These are phyloP conservation scores for Zaprionus africanus DNA, from an alignment of 1,140 invertebrate species.

Conservation along the genomic window DNA sequence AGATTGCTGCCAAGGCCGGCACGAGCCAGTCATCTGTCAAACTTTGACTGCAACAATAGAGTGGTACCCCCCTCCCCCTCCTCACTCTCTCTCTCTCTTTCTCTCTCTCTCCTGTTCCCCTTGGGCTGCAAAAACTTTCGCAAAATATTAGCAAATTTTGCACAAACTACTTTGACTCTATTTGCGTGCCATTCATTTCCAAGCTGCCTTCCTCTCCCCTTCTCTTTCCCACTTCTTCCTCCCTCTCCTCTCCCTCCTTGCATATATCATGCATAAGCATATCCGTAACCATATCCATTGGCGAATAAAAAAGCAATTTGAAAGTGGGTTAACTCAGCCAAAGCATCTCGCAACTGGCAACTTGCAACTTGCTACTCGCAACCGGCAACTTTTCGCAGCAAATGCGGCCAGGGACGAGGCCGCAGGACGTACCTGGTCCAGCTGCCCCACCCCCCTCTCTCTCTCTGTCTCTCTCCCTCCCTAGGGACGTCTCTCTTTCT, in stretches of 20 bases:
- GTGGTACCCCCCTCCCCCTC: no score
- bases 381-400: conserved; percentile 34
- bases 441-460: background rate
- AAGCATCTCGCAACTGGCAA: conserved; percentile 36
- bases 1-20: background rate
- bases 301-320: conserved; percentile 79
- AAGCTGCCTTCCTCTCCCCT: background rate
- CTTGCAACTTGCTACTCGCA: conserved; percentile 8
- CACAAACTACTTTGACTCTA: conserved; percentile 63
- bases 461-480: background rate
- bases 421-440: conserved; percentile 9
- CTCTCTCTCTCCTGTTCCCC: background rate
- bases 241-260: background rate
- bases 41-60: conserved; percentile 39
- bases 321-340: conserved; percentile 63
- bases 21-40: conserved; percentile 24
- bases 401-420: conserved; percentile 28
- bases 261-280: conserved; percentile 30
- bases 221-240: no score
- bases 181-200: conserved; percentile 35
- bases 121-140: conserved; percentile 44
- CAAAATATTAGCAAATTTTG: conserved; percentile 52
- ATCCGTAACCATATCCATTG: conserved; percentile 53
- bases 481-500: conserved; percentile 41
- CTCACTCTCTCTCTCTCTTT: background rate